These are phyloP conservation scores for Urocynchramus pylzowi DNA, from an alignment of 2,113 vertebrate genomes.

Conservation along the genomic window DNA sequence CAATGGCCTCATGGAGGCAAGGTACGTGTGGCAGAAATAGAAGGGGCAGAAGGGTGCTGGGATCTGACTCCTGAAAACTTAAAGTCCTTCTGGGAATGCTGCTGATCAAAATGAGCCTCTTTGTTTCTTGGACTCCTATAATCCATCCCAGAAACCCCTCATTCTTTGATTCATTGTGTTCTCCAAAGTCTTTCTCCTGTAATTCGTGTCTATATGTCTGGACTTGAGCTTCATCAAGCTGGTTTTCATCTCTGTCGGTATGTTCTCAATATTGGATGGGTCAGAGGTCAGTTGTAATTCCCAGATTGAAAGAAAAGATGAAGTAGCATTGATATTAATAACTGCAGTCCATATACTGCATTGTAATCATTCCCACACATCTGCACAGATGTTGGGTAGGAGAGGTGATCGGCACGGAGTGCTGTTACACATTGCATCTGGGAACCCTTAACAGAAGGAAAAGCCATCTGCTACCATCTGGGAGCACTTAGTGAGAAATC, in stretches of 20 bases:
- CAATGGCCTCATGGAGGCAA: neutral
- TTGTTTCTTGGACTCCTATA: neutral
- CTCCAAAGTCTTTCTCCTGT: neutral
- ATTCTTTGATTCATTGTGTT: neutral
- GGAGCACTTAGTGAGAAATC: neutral
- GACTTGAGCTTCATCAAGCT: neutral
- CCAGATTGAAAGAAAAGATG: neutral
- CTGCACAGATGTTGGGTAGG: neutral
- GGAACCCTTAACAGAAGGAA: slow-evolving; percentile 13
- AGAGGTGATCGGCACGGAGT: neutral
- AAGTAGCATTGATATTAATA: neutral
- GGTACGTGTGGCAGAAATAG: neutral
- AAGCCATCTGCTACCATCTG: neutral
- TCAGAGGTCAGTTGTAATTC: slow-evolving; percentile 27
- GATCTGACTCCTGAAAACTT: neutral
- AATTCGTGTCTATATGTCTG: neutral
- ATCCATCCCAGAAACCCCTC: neutral
- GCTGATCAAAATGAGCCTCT: neutral
- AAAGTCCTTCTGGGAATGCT: neutral
- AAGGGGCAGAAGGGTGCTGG: neutral
- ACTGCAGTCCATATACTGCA: neutral
- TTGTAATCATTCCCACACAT: neutral
- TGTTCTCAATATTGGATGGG: neutral
- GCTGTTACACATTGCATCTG: neutral
- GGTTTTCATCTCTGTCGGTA: neutral